Base-by-base conservation (phyloP, 2,113 vertebrate species). In the Megatriorchis doriae region DNA sequence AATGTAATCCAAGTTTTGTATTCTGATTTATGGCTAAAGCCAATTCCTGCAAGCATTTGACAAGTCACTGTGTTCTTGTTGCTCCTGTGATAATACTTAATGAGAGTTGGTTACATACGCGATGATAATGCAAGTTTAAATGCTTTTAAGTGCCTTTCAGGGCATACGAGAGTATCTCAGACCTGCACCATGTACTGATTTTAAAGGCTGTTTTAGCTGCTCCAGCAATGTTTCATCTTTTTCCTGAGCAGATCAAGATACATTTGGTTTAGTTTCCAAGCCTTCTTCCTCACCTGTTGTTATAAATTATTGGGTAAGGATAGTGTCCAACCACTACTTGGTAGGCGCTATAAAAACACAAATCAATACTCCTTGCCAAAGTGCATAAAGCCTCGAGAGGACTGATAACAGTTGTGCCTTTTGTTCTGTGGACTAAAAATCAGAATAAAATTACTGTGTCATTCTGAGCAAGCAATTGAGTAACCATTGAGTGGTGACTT, bases 401-500 rank as follows among this genome's bases (percentile, higher is more conserved):
- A 55, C 58, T 85, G 82, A 48, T 65, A 79, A 32, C 50, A 67
- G n/a, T 45, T 94, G 50, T 3, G 3, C 36, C 48, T 82, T 95
- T 70, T 79, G 29, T 81, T 92, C 62, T 71, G 43, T 90, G 82
- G 58, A 20, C 29, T 81, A 19, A 93, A 66, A 95, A 94, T 92
- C 79, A 66, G 82, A 42, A 81, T 73, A 70, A 87, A 93, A 92
- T 85, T 71, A 94, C 90, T 63, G 62, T 66, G 78, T 94, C 70
- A n/a, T 90, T 81, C 91, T 92, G 86, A 95, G 96, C 43, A 94
- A 92, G 80, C 40, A 78, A n/a, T 9, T 71, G 74, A 94, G 47
- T 84, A 91, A 74, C 82, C 82, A 58, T 34, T 52, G 91, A 53
- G 42, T 91, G 56, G 66, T 93, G 95, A 59, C 47, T 86, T 83